Evolutionary conservation across 2,888 invertebrate genomes (phyloP), one percentile per base, ranked within the genome.

Genomic region (Cynaeus angustus): DNA sequence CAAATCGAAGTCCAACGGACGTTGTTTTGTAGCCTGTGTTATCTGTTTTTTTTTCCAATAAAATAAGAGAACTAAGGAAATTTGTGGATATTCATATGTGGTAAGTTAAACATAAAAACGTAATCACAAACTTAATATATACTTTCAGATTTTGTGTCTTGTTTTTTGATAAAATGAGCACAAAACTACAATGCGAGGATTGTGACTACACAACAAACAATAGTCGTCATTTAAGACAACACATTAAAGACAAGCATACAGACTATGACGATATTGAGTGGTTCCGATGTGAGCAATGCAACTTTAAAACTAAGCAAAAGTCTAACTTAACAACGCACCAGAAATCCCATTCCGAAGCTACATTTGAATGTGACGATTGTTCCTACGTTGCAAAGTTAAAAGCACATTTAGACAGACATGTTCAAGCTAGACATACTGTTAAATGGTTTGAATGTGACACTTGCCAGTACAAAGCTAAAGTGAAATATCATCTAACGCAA

Each of bases 221-320:
- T 3, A 41, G 6, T 2, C 10, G 41, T 6, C 13, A 41, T 10
- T 12, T 41, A 3, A 5, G n/a, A 41, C 41, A 41, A 41, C 41
- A 41, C 41, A 12, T 41, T 2, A 13, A n/a, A 10, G 13, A 41
- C n/a, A 50, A 50, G n/a, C 48, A 50, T 10, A 50, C 48, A 1
- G 21, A 16, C 9, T 9, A 8, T 2, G 48, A 50, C 5, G 48
- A 50, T 10, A n/a, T 50, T 9, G 10, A 28, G 3, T 50, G 48
- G 48, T 50, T 16, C 48, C n/a, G 10, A 28, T 50, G 48, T 7
- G 28, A 50, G 4, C 48, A 50, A 3, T 50, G 48, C 28, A 16
- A 21, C 16, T 21, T 5, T 10, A 50, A 50, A 26, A 7, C 21
- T 1, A 50, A 50, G n/a, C 48, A 50, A 41, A 41, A 41, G 13